A percentile compares a stretch with the other conserved stretches of the same genome.
Conservation (phyloP, 2,113 vertebrate genomes). For the Hemichromis elongatus region DNA sequence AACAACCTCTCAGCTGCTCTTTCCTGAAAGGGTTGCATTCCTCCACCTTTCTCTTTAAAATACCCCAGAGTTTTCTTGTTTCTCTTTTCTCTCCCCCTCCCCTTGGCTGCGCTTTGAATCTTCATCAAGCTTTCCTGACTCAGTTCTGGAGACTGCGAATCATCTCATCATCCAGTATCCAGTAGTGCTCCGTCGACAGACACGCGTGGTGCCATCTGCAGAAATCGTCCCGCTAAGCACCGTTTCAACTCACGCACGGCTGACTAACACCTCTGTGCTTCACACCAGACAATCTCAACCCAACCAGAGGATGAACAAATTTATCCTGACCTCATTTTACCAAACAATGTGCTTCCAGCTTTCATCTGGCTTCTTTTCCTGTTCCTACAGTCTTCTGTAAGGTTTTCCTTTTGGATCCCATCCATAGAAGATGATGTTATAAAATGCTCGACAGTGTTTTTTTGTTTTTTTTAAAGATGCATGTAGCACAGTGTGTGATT, state of each 20-base stretch:
- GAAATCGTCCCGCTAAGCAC: not conserved
- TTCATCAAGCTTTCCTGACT: not conserved
- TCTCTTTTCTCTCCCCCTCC: not conserved
- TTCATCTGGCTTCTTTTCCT: not conserved
- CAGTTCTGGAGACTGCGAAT: not conserved
- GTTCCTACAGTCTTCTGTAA: not conserved
- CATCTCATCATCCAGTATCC: not conserved
- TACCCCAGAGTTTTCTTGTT: not conserved
- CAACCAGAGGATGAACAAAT: not conserved
- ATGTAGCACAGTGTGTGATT: no score
- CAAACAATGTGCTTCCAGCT: not conserved
- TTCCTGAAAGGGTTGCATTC: not conserved
- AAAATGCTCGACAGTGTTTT: not conserved
- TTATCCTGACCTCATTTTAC: not conserved
- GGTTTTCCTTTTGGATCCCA: not conserved
- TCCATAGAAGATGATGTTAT: not conserved
- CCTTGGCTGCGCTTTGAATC: not conserved
- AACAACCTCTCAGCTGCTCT: not conserved
- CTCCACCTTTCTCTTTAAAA: not conserved
- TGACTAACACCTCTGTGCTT: not conserved
- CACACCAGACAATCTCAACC: no score
- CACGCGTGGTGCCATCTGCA: not conserved
- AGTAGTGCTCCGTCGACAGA: not conserved
- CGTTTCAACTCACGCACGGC: not conserved
- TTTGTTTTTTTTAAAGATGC: no score